Conservation (phyloP, 2,888 invertebrate species). For the Steinernema scapterisci region DNA sequence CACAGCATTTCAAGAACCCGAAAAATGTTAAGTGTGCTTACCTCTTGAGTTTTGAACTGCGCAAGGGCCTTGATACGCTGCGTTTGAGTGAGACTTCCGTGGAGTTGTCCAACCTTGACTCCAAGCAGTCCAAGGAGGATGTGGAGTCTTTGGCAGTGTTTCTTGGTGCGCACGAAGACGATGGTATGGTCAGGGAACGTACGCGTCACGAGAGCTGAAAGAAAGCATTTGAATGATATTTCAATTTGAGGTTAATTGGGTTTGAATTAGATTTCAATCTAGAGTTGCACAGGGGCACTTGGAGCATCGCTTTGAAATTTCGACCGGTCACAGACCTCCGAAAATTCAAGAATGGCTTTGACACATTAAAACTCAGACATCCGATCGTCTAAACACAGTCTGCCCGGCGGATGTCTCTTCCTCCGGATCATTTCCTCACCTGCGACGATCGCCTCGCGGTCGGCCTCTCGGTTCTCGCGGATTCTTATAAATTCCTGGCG, state of each 20-base stretch:
- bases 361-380: too few species aligned
- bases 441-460: slow-evolving; percentile 82
- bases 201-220: slow-evolving; percentile 78
- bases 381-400: too few species aligned
- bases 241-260: too few species aligned
- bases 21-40: slow-evolving; percentile 12
- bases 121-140: slow-evolving; percentile 88
- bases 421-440: slow-evolving; percentile 41
- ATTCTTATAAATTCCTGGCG: slow-evolving; percentile 85
- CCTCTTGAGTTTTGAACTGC: slow-evolving; percentile 60
- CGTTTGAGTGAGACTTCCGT: slow-evolving; percentile 93
- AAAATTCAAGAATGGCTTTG: background rate
- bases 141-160: slow-evolving; percentile 89
- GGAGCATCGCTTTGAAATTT: too few species aligned
- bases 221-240: too few species aligned
- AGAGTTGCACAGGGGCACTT: too few species aligned
- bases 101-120: slow-evolving; percentile 82
- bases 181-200: slow-evolving; percentile 89
- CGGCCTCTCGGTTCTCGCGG: slow-evolving; percentile 75
- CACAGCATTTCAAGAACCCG: background rate
- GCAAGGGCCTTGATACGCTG: slow-evolving; percentile 70
- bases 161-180: slow-evolving; percentile 94
- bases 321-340: too few species aligned
- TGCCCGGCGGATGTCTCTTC: too few species aligned
- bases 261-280: too few species aligned